A percentile compares a stretch with the other conserved stretches of the same genome.
Conservation (phyloP, 2,113 vertebrate genomes). For the Heterocephalus glaber region DNA sequence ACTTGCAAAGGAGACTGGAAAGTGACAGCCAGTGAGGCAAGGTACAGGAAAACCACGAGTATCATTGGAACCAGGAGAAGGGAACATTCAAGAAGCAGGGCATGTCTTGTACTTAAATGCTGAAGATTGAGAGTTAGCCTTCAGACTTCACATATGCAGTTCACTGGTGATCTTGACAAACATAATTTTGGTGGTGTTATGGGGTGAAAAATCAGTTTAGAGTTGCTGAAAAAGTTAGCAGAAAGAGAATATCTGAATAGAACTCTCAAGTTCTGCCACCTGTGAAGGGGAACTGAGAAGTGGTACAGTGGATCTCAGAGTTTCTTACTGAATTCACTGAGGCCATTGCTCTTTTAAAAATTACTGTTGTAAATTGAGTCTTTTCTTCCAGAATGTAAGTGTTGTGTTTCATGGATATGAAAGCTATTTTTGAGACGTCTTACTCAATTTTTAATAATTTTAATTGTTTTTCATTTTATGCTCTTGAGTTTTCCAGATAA, state of each 20-base stretch:
- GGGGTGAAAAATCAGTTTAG: not conserved
- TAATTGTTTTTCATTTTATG: not conserved
- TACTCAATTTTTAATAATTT: not conserved
- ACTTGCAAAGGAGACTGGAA: not conserved
- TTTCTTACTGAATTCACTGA: not conserved
- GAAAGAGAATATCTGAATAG: not conserved
- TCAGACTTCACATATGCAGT: not conserved
- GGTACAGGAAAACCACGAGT: not conserved
- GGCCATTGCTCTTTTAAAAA: not conserved
- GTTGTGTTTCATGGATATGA: not conserved
- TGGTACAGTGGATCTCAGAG: not conserved
- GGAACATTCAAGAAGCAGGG: not conserved
- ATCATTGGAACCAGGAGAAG: not conserved
- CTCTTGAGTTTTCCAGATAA: conserved; percentile 1
- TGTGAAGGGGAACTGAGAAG: not conserved
- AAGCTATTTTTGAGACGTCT: not conserved
- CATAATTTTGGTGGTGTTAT: not conserved
- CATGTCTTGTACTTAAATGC: not conserved
- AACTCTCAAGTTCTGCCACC: not conserved
- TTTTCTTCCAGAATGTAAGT: not conserved
- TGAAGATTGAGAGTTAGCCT: not conserved
- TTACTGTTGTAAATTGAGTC: not conserved
- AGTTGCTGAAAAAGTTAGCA: not conserved
- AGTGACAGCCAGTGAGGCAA: not conserved
- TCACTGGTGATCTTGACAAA: not conserved